Percentiles rank a stretch among this genome's conserved stretches.
Conservation (phyloP, 2,797 vertebrate species). For the Distichodus sexfasciatus region DNA sequence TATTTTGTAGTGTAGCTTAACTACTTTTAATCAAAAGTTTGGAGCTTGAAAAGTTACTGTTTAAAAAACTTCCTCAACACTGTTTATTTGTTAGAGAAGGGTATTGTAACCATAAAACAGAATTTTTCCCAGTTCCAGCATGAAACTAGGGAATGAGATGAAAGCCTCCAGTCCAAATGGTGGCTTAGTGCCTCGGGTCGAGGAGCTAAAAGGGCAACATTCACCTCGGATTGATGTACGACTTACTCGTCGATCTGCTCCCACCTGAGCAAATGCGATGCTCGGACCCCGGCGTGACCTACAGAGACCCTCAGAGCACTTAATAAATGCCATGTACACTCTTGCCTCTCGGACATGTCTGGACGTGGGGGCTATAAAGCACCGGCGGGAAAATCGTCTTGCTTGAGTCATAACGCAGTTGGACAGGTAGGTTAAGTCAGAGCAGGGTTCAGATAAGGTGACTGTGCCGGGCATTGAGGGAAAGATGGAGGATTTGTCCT, state of each 20-base stretch:
- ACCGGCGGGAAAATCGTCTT: conserved; percentile 53
- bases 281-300: conserved; percentile 27
- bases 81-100: too few species aligned
- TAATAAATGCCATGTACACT: conserved; percentile 56
- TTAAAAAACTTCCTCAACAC: too few species aligned
- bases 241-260: background rate
- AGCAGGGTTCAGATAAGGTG: conserved; percentile 37
- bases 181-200: conserved; percentile 17
- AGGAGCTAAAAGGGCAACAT: background rate
- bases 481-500: conserved; percentile 6
- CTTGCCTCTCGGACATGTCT: conserved; percentile 42
- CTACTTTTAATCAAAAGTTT: too few species aligned
- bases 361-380: conserved; percentile 51
- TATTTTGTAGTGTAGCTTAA: too few species aligned
- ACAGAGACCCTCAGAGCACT: conserved; percentile 15
- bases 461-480: conserved; percentile 21
- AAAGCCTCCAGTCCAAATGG: conserved; percentile 17
- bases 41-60: too few species aligned
- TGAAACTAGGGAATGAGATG: conserved; percentile 30
- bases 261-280: conserved; percentile 34
- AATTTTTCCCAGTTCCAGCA: too few species aligned
- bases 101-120: too few species aligned
- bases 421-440: conserved; percentile 58
- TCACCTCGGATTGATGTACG: conserved; percentile 3
- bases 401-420: conserved; percentile 52